phyloP scores from a whole-genome alignment of 2,113 vertebrate genomes.

The Perca fluviatilis region DNA sequence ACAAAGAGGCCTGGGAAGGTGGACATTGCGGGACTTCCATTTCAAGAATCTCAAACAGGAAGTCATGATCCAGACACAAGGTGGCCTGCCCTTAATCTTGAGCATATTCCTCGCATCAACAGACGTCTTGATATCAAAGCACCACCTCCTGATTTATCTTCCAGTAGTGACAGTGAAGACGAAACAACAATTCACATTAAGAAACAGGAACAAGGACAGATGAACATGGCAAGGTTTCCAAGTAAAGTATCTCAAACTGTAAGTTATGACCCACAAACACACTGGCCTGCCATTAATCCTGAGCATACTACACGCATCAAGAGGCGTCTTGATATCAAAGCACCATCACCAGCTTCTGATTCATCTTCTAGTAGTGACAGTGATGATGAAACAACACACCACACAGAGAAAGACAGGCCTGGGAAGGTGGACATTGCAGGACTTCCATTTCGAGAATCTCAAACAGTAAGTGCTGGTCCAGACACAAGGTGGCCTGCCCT shows the following conservation, averaged over 20 bases:
- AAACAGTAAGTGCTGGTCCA: too few species aligned
- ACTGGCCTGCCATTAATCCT: background rate
- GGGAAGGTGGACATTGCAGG: background rate
- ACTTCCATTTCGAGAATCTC: background rate
- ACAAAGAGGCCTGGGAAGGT: background rate
- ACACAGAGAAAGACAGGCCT: background rate
- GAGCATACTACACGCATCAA: background rate
- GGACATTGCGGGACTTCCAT: too few species aligned
- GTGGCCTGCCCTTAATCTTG: constrained; percentile 14
- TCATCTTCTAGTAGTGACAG: constrained; percentile 5
- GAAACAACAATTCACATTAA: too few species aligned
- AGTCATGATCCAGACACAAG: too few species aligned
- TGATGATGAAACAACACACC: background rate
- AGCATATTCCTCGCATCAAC: background rate
- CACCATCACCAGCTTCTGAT: background rate
- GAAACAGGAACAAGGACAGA: background rate
- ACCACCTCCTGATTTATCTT: constrained; percentile 9
- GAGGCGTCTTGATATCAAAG: constrained; percentile 8
- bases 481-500: too few species aligned
- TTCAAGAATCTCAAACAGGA: too few species aligned
- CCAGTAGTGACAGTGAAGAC: constrained; percentile 37
- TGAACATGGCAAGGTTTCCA: background rate
- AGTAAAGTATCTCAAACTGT: background rate
- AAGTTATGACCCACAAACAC: background rate
- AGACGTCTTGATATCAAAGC: too few species aligned